Conservation (phyloP, 2,113 vertebrate species). For the Climacteris rufus region DNA sequence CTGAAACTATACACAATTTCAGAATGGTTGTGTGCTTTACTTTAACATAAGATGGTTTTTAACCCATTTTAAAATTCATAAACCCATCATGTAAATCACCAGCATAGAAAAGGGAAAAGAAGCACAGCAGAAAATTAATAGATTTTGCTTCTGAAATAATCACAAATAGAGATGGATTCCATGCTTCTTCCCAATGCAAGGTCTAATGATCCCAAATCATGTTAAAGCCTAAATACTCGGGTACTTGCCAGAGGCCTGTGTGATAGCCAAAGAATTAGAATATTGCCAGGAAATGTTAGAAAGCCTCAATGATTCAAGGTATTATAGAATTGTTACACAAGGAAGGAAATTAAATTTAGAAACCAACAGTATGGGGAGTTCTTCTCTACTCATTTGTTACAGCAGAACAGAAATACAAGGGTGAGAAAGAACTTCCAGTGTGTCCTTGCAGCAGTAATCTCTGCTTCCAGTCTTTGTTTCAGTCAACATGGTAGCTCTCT, state of each 20-base stretch:
- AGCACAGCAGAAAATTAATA: not conserved
- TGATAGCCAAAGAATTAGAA: not conserved
- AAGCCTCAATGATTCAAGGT: not conserved
- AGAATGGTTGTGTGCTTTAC: not conserved
- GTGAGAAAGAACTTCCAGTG: not conserved
- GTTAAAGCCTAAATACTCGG: not conserved
- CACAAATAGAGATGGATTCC: not conserved
- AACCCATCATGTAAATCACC: not conserved
- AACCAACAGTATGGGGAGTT: accelerated
- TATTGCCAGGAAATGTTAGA: not conserved
- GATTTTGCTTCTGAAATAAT: not conserved
- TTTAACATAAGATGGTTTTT: not conserved
- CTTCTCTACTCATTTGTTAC: not conserved
- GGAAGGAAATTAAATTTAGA: not conserved
- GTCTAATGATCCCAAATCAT: not conserved
- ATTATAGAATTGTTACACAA: not conserved
- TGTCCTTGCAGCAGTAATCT: not conserved
- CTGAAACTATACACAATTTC: not conserved
- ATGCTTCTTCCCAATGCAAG: not conserved
- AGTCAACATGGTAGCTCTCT: not conserved
- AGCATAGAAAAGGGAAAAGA: not conserved
- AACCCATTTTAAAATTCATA: not conserved
- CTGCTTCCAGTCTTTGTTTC: not conserved
- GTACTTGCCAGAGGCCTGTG: not conserved
- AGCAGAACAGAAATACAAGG: not conserved